A percentile compares a stretch with the other conserved stretches of the same genome.
Evolutionary conservation across 2,888 invertebrate genomes (phyloP).

Genomic region (Asteroscopus sphinx): DNA sequence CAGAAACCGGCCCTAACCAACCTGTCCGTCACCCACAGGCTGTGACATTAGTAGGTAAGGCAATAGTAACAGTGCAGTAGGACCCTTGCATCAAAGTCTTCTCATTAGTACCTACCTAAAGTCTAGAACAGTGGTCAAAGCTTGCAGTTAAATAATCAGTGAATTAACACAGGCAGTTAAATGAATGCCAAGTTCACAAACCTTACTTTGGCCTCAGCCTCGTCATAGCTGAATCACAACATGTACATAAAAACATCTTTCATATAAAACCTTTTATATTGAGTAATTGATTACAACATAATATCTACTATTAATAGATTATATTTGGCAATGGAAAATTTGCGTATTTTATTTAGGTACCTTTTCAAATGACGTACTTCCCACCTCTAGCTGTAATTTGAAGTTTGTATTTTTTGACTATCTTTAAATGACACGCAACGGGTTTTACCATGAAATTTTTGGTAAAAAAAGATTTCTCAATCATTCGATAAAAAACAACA

Average conservation of each 20-base stretch:
- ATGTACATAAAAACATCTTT: neutral
- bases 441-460: too few relatives aligned
- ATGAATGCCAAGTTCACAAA: neutral
- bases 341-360: neutral
- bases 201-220: neutral
- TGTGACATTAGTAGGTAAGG: too few relatives aligned
- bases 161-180: too few relatives aligned
- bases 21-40: too few relatives aligned
- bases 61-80: too few relatives aligned
- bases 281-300: neutral
- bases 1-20: too few relatives aligned
- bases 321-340: conserved; percentile 1
- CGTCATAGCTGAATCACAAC: neutral
- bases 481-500: too few relatives aligned
- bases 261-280: neutral
- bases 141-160: too few relatives aligned
- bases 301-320: neutral
- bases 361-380: conserved; percentile 2
- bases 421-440: neutral
- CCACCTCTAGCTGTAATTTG: neutral
- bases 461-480: too few relatives aligned
- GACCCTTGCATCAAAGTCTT: too few relatives aligned
- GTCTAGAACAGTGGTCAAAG: too few relatives aligned
- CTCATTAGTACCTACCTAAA: too few relatives aligned
- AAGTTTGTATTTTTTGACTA: neutral